Conservation (phyloP, 2,888 invertebrate species). For the Clivina fossor region DNA sequence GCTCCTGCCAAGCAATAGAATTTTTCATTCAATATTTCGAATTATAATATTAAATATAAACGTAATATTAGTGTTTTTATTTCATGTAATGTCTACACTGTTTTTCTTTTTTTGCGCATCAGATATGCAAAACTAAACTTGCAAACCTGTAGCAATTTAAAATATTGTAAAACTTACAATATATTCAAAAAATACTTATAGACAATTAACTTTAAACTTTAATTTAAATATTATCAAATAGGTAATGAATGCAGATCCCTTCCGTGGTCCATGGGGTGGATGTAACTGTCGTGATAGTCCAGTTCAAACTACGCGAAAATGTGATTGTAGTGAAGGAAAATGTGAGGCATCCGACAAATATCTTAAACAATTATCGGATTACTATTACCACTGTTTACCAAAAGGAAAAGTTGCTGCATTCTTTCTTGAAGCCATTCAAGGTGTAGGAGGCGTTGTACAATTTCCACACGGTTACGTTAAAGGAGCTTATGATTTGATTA, state of each 20-base stretch:
- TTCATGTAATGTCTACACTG: no score
- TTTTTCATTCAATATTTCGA: no score
- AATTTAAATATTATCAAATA: slow-evolving; percentile 47
- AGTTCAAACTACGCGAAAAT: slow-evolving; percentile 68
- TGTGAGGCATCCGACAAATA: slow-evolving; percentile 81
- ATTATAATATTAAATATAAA: no score
- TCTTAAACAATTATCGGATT: slow-evolving; percentile 75
- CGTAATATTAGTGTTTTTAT: no score
- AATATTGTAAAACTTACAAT: no score
- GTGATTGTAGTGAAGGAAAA: slow-evolving; percentile 61
- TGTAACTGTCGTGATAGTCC: slow-evolving; percentile 83
- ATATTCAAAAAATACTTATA: no score
- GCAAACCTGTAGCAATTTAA: no score
- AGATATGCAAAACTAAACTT: no score
- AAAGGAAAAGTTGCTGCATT: slow-evolving; percentile 81
- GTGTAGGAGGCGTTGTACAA: slow-evolving; percentile 92
- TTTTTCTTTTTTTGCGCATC: no score
- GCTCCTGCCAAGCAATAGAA: no score
- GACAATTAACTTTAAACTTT: not conserved
- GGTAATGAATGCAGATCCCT: slow-evolving; percentile 91
- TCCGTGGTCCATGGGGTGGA: slow-evolving; percentile 89
- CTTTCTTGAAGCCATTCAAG: slow-evolving; percentile 95
- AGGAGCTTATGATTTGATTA: slow-evolving; percentile 76
- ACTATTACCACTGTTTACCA: slow-evolving; percentile 77
- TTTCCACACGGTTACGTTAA: slow-evolving; percentile 86